phyloP scores from a whole-genome alignment of 2,888 invertebrate genomes.

The Drosophila kuntzei region DNA sequence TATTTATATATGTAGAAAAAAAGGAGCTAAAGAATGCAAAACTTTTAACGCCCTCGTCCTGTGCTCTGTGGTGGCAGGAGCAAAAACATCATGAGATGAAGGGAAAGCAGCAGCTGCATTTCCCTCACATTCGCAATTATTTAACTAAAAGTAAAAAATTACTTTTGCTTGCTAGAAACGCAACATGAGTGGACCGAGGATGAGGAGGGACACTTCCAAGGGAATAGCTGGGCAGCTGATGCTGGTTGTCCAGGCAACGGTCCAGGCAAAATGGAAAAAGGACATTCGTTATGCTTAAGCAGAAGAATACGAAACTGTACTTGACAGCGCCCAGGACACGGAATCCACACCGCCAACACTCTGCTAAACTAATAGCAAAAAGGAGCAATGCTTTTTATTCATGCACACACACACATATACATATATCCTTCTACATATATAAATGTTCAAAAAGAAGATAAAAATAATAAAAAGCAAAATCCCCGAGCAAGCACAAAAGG shows the following conservation, averaged over 20 bases:
- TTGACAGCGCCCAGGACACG: constrained; percentile 66
- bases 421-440: constrained; percentile 18
- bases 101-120: constrained; percentile 46
- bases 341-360: constrained; percentile 16
- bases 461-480: constrained; percentile 47
- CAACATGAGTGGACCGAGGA: not conserved
- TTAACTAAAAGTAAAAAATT: constrained; percentile 81
- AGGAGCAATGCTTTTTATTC: constrained; percentile 56
- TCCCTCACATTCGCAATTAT: constrained; percentile 72
- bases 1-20: constrained; percentile 23
- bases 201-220: constrained; percentile 52
- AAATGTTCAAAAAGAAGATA: constrained; percentile 30
- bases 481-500: constrained; percentile 67
- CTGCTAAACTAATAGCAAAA: constrained; percentile 73
- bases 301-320: constrained; percentile 82
- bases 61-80: constrained; percentile 25
- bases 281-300: constrained; percentile 84
- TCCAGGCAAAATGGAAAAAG: constrained; percentile 66
- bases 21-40: constrained; percentile 52
- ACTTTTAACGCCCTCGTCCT: constrained; percentile 76
- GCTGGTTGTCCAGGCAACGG: constrained; percentile 31
- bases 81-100: constrained; percentile 10
- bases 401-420: constrained; percentile 6
- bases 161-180: constrained; percentile 67
- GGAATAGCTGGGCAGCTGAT: constrained; percentile 55